Evolutionary conservation across 2,797 vertebrate genomes (phyloP).

Genomic region (Smutsia gigantea): DNA sequence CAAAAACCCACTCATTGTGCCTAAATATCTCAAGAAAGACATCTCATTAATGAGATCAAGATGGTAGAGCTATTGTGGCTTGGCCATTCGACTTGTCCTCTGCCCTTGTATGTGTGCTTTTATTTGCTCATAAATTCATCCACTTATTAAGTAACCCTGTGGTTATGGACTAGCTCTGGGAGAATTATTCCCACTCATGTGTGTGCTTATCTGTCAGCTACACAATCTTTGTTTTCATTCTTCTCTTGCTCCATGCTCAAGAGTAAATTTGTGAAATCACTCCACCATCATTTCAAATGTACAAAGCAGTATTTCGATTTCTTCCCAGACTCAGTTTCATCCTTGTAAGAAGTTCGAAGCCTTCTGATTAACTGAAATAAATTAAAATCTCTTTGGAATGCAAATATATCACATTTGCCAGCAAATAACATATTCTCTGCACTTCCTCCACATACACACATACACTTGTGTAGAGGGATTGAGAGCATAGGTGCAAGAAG

Average conservation of each 20-base stretch:
- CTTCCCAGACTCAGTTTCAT: neutral
- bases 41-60: neutral
- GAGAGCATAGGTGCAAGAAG: neutral
- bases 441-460: neutral
- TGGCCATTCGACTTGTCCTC: neutral
- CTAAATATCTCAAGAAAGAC: neutral
- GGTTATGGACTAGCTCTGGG: neutral
- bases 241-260: neutral
- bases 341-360: neutral
- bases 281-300: neutral
- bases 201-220: neutral
- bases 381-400: neutral
- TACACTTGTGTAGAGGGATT: neutral
- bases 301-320: neutral
- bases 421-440: neutral
- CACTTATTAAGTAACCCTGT: neutral
- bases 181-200: neutral
- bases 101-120: neutral
- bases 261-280: neutral
- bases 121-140: neutral
- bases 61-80: neutral
- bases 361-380: slow-evolving; percentile 37
- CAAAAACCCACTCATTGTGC: neutral
- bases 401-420: neutral
- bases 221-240: neutral